Percentiles rank a stretch among this genome's conserved stretches.
Evolutionary conservation across 2,797 vertebrate genomes (phyloP).

Genomic region (Garrulus glandarius): DNA sequence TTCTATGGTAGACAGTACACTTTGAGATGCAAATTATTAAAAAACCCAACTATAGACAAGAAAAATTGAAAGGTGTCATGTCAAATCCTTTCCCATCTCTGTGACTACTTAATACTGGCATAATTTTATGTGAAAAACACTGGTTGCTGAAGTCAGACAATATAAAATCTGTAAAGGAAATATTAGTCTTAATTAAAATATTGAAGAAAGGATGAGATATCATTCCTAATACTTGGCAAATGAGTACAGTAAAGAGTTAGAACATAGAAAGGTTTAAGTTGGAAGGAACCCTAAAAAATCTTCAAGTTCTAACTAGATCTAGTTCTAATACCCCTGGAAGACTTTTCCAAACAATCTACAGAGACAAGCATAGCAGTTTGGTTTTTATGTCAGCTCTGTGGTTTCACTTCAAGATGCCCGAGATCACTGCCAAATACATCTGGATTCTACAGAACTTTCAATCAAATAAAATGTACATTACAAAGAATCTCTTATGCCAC

Average conservation of each 20-base stretch:
- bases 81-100: not conserved
- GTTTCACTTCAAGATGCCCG: not conserved
- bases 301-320: not conserved
- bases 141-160: not conserved
- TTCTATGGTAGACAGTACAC: not conserved
- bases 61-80: not conserved
- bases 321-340: not conserved
- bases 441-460: slow-evolving; percentile 26
- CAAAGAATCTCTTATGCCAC: slow-evolving; percentile 47
- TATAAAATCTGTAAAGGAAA: not conserved
- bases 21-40: not conserved
- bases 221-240: not conserved
- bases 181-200: not conserved
- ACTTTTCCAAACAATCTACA: not conserved
- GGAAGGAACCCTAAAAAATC: not conserved
- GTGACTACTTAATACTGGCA: not conserved
- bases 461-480: slow-evolving; percentile 65
- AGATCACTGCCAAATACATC: slow-evolving; percentile 12
- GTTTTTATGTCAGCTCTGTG: not conserved
- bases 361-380: not conserved
- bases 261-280: not conserved
- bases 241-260: not conserved
- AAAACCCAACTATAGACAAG: not conserved
- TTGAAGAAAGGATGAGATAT: not conserved
- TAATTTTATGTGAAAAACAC: not conserved